These are phyloP conservation scores for Alethe diademata DNA, from an alignment of 2,113 vertebrate species.

Conservation along the genomic window DNA sequence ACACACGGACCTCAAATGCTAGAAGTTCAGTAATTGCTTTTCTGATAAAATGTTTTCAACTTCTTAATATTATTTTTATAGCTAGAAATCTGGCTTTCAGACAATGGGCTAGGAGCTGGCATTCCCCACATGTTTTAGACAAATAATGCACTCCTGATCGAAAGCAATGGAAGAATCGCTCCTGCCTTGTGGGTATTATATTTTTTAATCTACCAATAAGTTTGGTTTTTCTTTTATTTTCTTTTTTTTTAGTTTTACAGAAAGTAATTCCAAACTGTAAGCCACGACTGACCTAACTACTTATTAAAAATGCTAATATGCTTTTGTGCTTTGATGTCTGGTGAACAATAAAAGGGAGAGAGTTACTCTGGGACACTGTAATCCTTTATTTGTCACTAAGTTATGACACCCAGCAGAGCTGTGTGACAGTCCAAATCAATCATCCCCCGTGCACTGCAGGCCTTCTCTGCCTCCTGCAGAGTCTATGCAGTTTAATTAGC, in stretches of 20 bases:
- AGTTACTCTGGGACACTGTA: slow-evolving; percentile 81
- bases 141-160: slow-evolving; percentile 49
- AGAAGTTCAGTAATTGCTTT: slow-evolving; percentile 37
- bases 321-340: slow-evolving; percentile 89
- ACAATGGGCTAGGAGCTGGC: slow-evolving; percentile 7
- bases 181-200: slow-evolving; percentile 26
- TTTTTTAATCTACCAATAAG: slow-evolving; percentile 63
- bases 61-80: neutral
- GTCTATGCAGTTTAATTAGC: slow-evolving; percentile 83
- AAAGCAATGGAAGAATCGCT: neutral
- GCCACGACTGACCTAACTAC: slow-evolving; percentile 77
- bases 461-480: slow-evolving; percentile 73
- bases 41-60: slow-evolving; percentile 47
- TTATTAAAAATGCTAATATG: slow-evolving; percentile 95
- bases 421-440: slow-evolving; percentile 84
- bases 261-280: slow-evolving; percentile 77
- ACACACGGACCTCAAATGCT: neutral
- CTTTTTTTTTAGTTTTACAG: slow-evolving; percentile 60
- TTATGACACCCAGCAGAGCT: slow-evolving; percentile 84
- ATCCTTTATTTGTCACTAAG: slow-evolving; percentile 84
- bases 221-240: slow-evolving; percentile 23
- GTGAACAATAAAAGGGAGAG: slow-evolving; percentile 80
- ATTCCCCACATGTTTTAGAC: slow-evolving; percentile 47
- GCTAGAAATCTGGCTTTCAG: slow-evolving; percentile 37
- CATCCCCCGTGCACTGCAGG: slow-evolving; percentile 71